These are phyloP conservation scores for Drosophila atripex DNA, from an alignment of 2,888 invertebrate species.

Conservation along the genomic window DNA sequence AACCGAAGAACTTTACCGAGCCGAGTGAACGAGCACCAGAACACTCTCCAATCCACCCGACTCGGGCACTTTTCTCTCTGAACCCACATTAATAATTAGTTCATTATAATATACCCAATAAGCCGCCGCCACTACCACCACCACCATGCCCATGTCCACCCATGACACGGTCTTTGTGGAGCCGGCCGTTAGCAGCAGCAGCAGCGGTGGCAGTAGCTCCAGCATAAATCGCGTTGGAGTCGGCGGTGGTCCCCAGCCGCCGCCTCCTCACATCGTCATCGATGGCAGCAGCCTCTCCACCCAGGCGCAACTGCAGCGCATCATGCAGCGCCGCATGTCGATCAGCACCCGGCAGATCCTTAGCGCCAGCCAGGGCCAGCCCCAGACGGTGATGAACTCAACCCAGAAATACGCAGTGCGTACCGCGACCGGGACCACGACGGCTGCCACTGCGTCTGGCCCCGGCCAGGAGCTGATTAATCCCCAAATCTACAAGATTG, in stretches of 20 bases:
- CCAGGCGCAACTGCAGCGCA: conserved; percentile 70
- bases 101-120: conserved; percentile 5
- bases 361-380: conserved; percentile 43
- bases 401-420: conserved; percentile 66
- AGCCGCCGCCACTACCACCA: conserved; percentile 8
- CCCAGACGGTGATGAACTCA: conserved; percentile 49
- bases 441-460: conserved; percentile 48
- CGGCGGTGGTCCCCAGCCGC: conserved; percentile 42
- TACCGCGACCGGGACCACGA: conserved; percentile 50
- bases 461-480: conserved; percentile 78
- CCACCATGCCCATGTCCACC: conserved; percentile 69
- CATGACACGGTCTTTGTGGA: conserved; percentile 73
- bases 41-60: conserved; percentile 24
- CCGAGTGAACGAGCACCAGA: conserved; percentile 14
- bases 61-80: conserved; percentile 12
- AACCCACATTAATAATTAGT: conserved; percentile 32
- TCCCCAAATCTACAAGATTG: conserved; percentile 83
- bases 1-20: conserved; percentile 48
- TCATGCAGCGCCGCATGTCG: conserved; percentile 72
- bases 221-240: conserved; percentile 45
- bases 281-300: conserved; percentile 66
- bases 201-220: conserved; percentile 49
- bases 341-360: conserved; percentile 53
- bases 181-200: conserved; percentile 63
- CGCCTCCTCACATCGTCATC: conserved; percentile 66